Base-by-base conservation (phyloP, 2,797 vertebrate genomes). In the Thunnus albacares region DNA sequence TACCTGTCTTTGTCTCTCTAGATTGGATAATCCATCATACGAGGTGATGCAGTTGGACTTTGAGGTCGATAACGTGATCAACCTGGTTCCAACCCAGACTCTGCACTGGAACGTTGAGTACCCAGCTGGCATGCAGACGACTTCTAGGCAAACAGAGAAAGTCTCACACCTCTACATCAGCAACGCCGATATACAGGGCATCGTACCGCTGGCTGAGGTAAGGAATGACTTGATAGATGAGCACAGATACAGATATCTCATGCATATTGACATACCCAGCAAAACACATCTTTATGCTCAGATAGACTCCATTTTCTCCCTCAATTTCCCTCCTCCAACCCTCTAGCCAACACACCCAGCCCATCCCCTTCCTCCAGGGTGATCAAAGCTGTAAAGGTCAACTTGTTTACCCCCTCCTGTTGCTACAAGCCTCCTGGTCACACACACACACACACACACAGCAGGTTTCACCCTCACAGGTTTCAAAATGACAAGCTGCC, bases 31-130 rank as follows among this genome's bases (percentile, higher is more conserved):
- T 28, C 92, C 96, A 11, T 94, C 96, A 26, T 96, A 97, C 0
- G 97, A 99, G 91, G 96, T 99, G 93, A 95, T 99, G 94, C 96
- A 97, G 92, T 95, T 99, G 93, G 97, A 98, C 79, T 98, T 99
- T 14, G 97, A 98, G 83, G 89, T 98, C 0, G 97, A 97, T 90
- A 98, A 98, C 43, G 92, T 95, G 59, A 97, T 98, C 70, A 95
- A 93, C 76, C 91, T 95, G 91, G 96, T 96, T 0, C 95, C 97
- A 1, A 97, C 97, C 7, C 98, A 98, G 91, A 96, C 97, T 12
- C 93, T 99, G 5, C 97, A 96, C 89, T 99, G 98, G 98, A 97
- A 96, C 75, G 93, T 97, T 4, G 97, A 98, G 76, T 98, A 98
- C 71, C 96, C 96, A 0, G 88, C 80, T 0, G 83, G 78, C 74